These are phyloP conservation scores for Epinotia nisella DNA, from an alignment of 2,888 invertebrate species.

Conservation along the genomic window DNA sequence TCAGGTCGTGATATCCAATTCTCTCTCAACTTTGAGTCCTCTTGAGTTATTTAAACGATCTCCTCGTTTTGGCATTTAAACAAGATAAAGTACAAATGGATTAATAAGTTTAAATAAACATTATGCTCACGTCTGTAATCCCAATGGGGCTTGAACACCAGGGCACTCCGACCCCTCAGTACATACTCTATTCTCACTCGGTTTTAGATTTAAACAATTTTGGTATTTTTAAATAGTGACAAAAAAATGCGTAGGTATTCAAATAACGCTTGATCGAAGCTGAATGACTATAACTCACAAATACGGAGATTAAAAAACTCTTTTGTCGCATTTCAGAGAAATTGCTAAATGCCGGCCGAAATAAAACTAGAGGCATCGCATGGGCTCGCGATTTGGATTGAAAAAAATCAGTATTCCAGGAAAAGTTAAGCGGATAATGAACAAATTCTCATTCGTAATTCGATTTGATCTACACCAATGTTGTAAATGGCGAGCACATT, in stretches of 20 bases:
- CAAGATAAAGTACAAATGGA: slow-evolving; percentile 16
- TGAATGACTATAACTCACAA: slow-evolving; percentile 12
- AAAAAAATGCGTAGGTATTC: not conserved
- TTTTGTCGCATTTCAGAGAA: slow-evolving; percentile 13
- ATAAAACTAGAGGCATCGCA: not conserved
- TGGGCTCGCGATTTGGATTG: not conserved
- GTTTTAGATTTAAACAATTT: not conserved
- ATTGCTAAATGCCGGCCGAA: not conserved
- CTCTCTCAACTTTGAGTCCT: slow-evolving; percentile 28
- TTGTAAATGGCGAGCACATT: not conserved
- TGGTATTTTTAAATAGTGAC: not conserved
- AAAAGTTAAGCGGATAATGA: not conserved
- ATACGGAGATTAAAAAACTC: slow-evolving; percentile 25
- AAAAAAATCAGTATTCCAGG: not conserved
- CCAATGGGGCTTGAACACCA: not conserved
- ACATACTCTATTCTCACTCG: not conserved
- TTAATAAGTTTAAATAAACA: slow-evolving; percentile 30
- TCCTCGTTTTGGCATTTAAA: not conserved
- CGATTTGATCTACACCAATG: not conserved
- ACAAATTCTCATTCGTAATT: not conserved
- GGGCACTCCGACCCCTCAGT: not conserved
- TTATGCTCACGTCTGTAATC: not conserved
- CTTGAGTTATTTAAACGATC: slow-evolving; percentile 37
- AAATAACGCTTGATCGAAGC: slow-evolving; percentile 10
- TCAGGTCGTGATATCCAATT: slow-evolving; percentile 31